phyloP scores from a whole-genome alignment of 2,113 vertebrate genomes.

The Prunella himalayana region DNA sequence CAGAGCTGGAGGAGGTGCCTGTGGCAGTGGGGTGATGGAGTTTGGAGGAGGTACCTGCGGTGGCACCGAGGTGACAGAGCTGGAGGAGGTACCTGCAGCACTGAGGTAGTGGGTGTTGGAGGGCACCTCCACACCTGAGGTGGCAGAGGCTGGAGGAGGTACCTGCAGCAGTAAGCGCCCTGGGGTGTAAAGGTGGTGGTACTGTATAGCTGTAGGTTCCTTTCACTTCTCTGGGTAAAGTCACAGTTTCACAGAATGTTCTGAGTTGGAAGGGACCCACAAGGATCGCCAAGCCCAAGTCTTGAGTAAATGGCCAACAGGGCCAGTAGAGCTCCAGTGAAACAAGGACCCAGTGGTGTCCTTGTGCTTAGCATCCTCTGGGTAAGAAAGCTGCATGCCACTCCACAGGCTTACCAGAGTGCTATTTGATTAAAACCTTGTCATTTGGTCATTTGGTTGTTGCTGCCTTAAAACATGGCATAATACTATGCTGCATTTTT shows the following conservation, averaged over 20 bases:
- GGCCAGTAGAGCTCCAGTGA: accelerated
- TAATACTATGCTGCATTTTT: not conserved
- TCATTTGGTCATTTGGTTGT: not conserved
- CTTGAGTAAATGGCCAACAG: not conserved
- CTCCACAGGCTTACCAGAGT: not conserved
- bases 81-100: not conserved
- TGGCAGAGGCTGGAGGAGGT: accelerated
- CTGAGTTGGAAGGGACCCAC: not conserved
- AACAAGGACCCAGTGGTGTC: accelerated
- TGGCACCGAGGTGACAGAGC: no score
- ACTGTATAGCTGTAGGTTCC: accelerated
- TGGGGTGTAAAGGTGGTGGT: accelerated
- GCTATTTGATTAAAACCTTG: not conserved
- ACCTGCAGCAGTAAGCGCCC: not conserved
- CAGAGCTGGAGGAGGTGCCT: accelerated
- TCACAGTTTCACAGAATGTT: not conserved
- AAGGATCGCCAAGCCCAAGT: accelerated
- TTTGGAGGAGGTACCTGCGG: not conserved
- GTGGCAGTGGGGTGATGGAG: no score
- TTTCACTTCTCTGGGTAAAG: no score
- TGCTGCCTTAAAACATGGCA: not conserved
- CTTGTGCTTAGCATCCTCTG: not conserved
- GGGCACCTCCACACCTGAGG: no score
- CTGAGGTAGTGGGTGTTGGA: no score
- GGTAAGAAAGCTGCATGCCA: not conserved